Percentiles rank a stretch among this genome's conserved stretches.
These are phyloP conservation scores for Ianthella basta DNA, from an alignment of 37 sponge, comb jelly and placozoan species.

Conservation along the genomic window DNA sequence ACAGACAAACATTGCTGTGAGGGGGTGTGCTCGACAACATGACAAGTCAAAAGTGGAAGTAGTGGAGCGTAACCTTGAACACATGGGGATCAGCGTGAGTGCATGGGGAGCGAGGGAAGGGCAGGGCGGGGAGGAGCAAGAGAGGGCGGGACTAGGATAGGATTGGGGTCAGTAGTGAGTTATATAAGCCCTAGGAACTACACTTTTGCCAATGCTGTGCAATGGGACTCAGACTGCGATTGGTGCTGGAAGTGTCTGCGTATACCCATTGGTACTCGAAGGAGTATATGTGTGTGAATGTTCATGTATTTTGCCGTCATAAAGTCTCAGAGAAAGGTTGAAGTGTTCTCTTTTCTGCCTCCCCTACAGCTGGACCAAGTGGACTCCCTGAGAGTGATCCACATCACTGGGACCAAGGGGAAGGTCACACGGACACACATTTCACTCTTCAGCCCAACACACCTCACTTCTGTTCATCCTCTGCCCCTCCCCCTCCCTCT, in stretches of 20 bases:
- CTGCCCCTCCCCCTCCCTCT: background rate
- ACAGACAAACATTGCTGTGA: conserved; percentile 59
- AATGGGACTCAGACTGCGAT: too few relatives aligned
- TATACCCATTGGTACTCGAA: too few relatives aligned
- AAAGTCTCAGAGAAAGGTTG: too few relatives aligned
- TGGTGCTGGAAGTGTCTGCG: too few relatives aligned
- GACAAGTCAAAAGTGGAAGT: background rate
- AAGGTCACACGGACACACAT: conserved; percentile 63
- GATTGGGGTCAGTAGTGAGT: too few relatives aligned
- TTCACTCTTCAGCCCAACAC: background rate
- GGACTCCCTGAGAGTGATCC: conserved; percentile 66
- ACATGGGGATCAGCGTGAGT: too few relatives aligned
- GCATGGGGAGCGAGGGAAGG: conserved; percentile 2
- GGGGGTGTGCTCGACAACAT: conserved; percentile 27
- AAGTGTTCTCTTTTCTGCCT: too few relatives aligned
- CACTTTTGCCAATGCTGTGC: too few relatives aligned
- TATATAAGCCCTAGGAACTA: too few relatives aligned
- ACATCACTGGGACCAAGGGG: conserved; percentile 90
- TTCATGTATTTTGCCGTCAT: too few relatives aligned
- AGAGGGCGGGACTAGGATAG: background rate
- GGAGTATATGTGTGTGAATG: too few relatives aligned
- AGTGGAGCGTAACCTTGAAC: too few relatives aligned
- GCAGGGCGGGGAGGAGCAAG: background rate
- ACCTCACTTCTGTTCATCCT: background rate
- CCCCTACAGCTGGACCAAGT: conserved; percentile 52